These are phyloP conservation scores for Marisa cornuarietis DNA, from an alignment of 1,140 invertebrate genomes.

Conservation along the genomic window DNA sequence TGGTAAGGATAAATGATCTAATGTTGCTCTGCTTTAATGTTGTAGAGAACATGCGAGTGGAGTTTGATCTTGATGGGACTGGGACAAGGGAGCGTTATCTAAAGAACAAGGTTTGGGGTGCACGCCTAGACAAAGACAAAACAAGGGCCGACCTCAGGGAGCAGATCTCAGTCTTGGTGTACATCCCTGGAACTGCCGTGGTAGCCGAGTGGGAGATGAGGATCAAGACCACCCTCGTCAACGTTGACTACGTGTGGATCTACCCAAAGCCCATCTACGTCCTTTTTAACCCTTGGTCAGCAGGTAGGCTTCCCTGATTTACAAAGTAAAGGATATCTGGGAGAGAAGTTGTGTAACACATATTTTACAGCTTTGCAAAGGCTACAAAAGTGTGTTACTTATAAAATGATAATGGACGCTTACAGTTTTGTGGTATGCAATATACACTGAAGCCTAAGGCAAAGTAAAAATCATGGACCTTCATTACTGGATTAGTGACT, in stretches of 20 bases:
- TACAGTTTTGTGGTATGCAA: too few species aligned
- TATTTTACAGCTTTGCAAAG: too few species aligned
- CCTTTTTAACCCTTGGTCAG: slow-evolving; percentile 39
- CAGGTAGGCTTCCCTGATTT: slow-evolving; percentile 23
- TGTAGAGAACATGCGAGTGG: not conserved
- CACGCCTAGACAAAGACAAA: slow-evolving; percentile 12
- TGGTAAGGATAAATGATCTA: too few species aligned
- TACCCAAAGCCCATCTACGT: slow-evolving; percentile 27
- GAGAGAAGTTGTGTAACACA: not conserved
- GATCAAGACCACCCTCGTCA: not conserved
- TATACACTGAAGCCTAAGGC: too few species aligned
- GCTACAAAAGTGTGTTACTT: too few species aligned
- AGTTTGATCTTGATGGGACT: not conserved
- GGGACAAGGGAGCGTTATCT: not conserved
- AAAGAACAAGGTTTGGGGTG: slow-evolving; percentile 24
- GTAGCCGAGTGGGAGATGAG: slow-evolving; percentile 70
- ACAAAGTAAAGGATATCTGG: slow-evolving; percentile 14
- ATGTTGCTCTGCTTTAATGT: not conserved
- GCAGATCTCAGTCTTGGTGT: slow-evolving; percentile 18
- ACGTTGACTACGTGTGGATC: not conserved
- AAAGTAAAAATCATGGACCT: too few species aligned
- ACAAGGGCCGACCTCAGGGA: too few species aligned
- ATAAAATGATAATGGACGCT: too few species aligned
- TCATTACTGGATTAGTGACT: too few species aligned
- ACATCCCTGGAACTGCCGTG: slow-evolving; percentile 73